Evolutionary conservation across 2,797 vertebrate genomes (phyloP), one percentile per base, ranked within the genome.

Genomic region (Protosalanx chinensis): DNA sequence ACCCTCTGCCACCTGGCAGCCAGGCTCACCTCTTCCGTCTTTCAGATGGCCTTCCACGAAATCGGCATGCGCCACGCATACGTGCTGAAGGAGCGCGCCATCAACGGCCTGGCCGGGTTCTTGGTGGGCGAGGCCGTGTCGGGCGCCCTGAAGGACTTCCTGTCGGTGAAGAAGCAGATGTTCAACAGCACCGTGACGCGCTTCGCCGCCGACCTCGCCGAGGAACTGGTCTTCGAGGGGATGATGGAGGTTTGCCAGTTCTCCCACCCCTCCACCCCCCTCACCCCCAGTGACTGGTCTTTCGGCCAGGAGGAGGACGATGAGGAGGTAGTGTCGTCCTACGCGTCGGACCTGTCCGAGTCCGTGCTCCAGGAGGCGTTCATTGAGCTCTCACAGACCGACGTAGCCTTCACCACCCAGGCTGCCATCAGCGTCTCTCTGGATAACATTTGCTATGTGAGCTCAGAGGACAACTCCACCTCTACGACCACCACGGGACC

Each of bases 191-290:
- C 95, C 0, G 95, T 98, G 35, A 90, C 95, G 0, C 88, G 88
- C 5, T 99, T 99, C 69, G 97, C 98, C 3, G 92, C 96, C 5
- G 96, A 98, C 81, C 91, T 99, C 23, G 95, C 97, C 1, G 98
- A 99, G 85, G 97, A 99, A 53, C 93, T 99, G 69, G 93, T 99
- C 69, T 99, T 99, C 87, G 98, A 99, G 88, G 97, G 97, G 49
- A 95, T 98, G 57, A 99, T 99, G 98, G 98, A 99, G 87, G 98
- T 99, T 0, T 99, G 97, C 82, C 98, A 99, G 83, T 98, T 99
- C 87, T 98, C 97, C 0, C 94, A 94, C 81, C 95, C 95, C 6
- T 93, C 95, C 0, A 96, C 95, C 7, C 95, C 95, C 72, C 88
- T 91, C 16, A 92, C 90, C 65, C 82, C 88, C 7, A 93, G 90